Conservation (phyloP, 2,888 invertebrate genomes). For the Agrotis clavis region DNA sequence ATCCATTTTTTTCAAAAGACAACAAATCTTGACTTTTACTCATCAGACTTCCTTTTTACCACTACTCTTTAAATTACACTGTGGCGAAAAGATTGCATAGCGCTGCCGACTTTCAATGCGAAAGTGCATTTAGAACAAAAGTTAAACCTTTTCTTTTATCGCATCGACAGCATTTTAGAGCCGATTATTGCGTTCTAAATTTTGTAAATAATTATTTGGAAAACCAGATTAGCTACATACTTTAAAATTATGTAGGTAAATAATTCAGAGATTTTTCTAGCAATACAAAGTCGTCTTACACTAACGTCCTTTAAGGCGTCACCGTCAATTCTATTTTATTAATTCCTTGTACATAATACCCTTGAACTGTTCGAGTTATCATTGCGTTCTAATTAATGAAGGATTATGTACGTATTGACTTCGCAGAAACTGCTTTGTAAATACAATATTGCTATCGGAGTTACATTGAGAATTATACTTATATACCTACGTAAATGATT, state of each 20-base stretch:
- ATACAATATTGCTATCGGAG: constrained; percentile 31
- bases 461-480: background rate
- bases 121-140: background rate
- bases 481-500: background rate
- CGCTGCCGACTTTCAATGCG: too few species aligned
- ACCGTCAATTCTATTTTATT: constrained; percentile 13
- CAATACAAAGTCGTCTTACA: background rate
- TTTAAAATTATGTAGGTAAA: background rate
- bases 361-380: constrained; percentile 60
- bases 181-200: background rate
- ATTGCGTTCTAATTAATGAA: constrained; percentile 49
- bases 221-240: background rate
- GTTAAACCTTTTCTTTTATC: background rate
- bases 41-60: too few species aligned
- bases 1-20: too few species aligned
- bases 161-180: background rate
- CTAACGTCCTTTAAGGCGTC: background rate
- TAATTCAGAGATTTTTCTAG: background rate
- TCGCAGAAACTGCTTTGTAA: constrained; percentile 49
- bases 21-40: too few species aligned
- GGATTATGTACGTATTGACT: constrained; percentile 35
- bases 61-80: background rate
- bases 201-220: background rate
- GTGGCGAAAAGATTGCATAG: background rate
- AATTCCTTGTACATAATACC: constrained; percentile 50